Conservation (phyloP, 2,797 vertebrate species). For the Pangasius sanitwongsei region DNA sequence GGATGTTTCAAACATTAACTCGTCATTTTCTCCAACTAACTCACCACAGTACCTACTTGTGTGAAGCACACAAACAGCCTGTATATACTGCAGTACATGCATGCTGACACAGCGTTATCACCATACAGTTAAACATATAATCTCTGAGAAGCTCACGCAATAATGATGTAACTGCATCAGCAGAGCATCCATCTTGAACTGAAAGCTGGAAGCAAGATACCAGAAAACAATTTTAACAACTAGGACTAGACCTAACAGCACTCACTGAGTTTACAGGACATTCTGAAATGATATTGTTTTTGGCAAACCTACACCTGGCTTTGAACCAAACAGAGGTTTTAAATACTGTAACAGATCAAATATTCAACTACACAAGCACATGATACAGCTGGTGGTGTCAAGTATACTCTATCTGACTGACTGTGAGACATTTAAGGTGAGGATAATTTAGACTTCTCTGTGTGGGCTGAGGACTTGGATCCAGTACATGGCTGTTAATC, state of each 20-base stretch:
- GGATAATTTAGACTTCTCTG: conserved; percentile 13
- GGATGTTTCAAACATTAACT: not conserved
- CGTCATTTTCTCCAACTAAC: not conserved
- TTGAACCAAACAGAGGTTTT: conserved; percentile 12
- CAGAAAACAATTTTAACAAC: not conserved
- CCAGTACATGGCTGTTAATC: conserved; percentile 38
- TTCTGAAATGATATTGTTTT: conserved; percentile 1
- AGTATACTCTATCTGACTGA: not conserved
- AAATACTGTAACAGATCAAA: not conserved
- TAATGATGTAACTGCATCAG: not conserved
- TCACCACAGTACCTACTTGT: not conserved
- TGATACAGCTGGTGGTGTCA: not conserved
- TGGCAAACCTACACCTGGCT: not conserved
- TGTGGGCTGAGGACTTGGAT: conserved; percentile 29
- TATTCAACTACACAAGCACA: conserved; percentile 8
- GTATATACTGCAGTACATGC: not conserved
- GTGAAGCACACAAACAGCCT: not conserved
- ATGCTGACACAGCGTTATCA: not conserved
- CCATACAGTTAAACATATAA: not conserved
- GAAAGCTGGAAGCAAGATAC: not conserved
- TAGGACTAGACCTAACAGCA: not conserved
- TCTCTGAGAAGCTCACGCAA: not conserved
- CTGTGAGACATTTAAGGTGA: not conserved
- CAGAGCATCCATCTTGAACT: not conserved
- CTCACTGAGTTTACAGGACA: not conserved